Percentiles rank a stretch among this genome's conserved stretches.
phyloP scores from a whole-genome alignment of 2,797 vertebrate genomes.

The Spea hammondii region DNA sequence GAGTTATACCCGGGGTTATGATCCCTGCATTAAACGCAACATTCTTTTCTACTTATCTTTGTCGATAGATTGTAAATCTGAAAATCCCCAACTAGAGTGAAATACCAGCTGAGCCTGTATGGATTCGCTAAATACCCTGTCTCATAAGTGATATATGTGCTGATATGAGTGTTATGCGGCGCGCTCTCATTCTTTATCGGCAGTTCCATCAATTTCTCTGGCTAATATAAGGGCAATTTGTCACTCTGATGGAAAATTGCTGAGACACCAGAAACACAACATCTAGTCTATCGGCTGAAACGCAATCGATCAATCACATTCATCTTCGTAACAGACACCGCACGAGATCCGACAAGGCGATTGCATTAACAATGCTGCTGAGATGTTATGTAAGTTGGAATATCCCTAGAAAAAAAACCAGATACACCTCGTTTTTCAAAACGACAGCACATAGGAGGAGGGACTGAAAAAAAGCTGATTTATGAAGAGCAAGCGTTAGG shows the following conservation, averaged over 20 bases:
- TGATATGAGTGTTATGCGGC: not conserved
- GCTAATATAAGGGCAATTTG: constrained; percentile 23
- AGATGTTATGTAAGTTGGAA: constrained; percentile 21
- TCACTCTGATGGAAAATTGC: constrained; percentile 31
- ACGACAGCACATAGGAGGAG: constrained; percentile 10
- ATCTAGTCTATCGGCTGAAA: constrained; percentile 24
- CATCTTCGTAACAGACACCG: not conserved
- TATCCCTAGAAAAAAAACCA: constrained; percentile 22
- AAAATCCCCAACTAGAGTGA: not conserved
- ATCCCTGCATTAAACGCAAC: not conserved
- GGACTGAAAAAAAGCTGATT: not conserved
- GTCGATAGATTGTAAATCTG: constrained; percentile 1
- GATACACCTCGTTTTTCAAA: constrained; percentile 24
- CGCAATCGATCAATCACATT: constrained; percentile 31
- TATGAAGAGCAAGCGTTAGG: too few relatives aligned
- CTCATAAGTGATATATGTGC: constrained; percentile 19
- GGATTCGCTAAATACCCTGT: not conserved
- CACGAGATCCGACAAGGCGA: not conserved
- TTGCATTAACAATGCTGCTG: constrained; percentile 35
- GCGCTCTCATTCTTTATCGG: not conserved
- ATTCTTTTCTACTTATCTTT: not conserved
- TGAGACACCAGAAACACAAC: constrained; percentile 18
- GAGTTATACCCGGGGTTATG: not conserved
- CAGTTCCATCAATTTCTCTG: constrained; percentile 30
- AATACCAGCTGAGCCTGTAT: not conserved